Evolutionary conservation across 2,113 vertebrate species (phyloP), one percentile per base, ranked within the genome.

Genomic region (Equus przewalskii): DNA sequence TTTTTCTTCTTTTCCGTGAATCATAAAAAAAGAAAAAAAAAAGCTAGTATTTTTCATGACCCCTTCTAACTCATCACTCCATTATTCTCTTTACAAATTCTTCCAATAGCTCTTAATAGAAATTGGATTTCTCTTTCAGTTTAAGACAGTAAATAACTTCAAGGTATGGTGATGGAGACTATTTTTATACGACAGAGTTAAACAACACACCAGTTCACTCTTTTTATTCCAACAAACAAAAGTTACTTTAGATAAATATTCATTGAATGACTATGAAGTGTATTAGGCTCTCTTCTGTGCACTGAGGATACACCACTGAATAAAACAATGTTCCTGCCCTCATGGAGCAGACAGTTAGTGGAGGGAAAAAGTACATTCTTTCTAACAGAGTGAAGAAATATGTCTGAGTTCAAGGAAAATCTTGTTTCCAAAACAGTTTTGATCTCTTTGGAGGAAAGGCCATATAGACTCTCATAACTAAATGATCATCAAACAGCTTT

Each of bases 401-500:
- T 41, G 65, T 54, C 73, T 85, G 46, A 85, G 56, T 96, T 95
- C 64, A 97, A 95, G 21, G 26, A 64, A 97, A 94, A 64, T 76
- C 87, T 96, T 89, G 21, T 96, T 89, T 88, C 93, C 18, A 83
- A 94, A 95, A 90, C 1, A 75, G 46, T 26, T 64, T 84, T 54
- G 56, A 84, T 58, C 33, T 79, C 36, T 83, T 72, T 44, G 26
- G 89, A 93, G 54, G 51, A 85, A 97, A 89, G 41, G 18, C 79
- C 67, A 70, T 16, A 65, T 7, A 80, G 54, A 73, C 10, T 93
- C 13, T 88, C 33, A 78, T 92, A 94, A 86, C 24, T 76, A 93
- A 95, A 92, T 44, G 9, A 95, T 73, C 96, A 97, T 96, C 65
- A 84, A 60, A 76, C 64, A 95, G 0, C 89, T 97, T 96, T 96